These are phyloP conservation scores for Paracyclopina nana DNA, from an alignment of 1,140 invertebrate genomes.

Conservation along the genomic window DNA sequence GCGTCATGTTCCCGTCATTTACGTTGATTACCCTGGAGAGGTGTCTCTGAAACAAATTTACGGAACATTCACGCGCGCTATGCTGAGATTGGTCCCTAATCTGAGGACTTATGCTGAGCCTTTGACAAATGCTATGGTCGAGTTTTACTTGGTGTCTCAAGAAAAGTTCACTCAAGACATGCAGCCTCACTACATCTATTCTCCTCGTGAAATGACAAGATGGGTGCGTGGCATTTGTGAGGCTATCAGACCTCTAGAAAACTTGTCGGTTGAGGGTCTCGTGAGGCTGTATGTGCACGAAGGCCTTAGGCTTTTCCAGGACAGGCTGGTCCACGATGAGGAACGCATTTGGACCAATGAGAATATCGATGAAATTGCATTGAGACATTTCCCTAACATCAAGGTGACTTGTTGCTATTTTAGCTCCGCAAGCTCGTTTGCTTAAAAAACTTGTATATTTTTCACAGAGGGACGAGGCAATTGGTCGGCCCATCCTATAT, in stretches of 20 bases:
- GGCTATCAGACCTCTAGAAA: constrained; percentile 79
- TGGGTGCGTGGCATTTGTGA: constrained; percentile 99
- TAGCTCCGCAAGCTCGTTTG: no score
- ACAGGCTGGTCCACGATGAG: constrained; percentile 72
- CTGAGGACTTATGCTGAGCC: constrained; percentile 83
- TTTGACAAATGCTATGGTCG: constrained; percentile 95
- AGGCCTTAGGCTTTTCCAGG: constrained; percentile 88
- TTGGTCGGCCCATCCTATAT: constrained; percentile 80
- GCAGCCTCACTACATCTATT: constrained; percentile 99
- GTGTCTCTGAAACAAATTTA: constrained; percentile 72
- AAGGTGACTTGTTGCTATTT: no score
- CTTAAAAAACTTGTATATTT: no score
- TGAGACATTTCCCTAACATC: constrained; percentile 85
- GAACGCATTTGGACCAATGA: constrained; percentile 96
- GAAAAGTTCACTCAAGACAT: constrained; percentile 98
- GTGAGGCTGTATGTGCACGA: constrained; percentile 97
- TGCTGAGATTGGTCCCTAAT: constrained; percentile 75
- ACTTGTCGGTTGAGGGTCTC: constrained; percentile 70
- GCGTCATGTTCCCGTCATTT: constrained; percentile 77
- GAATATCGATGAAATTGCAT: constrained; percentile 79
- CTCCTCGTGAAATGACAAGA: constrained; percentile 96
- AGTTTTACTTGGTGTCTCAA: constrained; percentile 90
- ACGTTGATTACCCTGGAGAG: constrained; percentile 98
- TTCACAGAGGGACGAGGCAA: constrained; percentile 54
- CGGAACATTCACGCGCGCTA: constrained; percentile 41